phyloP scores from a whole-genome alignment of 2,113 vertebrate genomes.

The Oceanites oceanicus region DNA sequence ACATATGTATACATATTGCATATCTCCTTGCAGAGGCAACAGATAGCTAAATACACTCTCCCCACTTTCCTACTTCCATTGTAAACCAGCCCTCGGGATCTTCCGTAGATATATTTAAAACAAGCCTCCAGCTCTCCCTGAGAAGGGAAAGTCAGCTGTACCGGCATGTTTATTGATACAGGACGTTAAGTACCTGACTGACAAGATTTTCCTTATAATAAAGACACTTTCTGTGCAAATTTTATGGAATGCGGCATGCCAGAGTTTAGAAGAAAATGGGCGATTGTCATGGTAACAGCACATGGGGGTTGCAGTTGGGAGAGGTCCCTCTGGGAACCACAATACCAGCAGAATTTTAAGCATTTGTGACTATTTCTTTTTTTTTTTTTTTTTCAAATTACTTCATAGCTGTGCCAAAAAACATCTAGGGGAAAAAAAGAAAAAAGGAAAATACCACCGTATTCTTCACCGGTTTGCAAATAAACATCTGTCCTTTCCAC shows the following conservation, averaged over 20 bases:
- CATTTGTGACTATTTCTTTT: background rate
- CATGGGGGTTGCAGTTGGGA: slow-evolving; percentile 4
- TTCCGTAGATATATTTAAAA: background rate
- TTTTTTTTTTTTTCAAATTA: background rate
- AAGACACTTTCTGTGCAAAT: slow-evolving; percentile 17
- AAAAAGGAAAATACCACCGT: background rate
- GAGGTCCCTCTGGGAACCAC: background rate
- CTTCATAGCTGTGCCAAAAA: background rate
- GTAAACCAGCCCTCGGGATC: background rate
- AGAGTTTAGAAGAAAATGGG: slow-evolving; percentile 13
- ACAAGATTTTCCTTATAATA: slow-evolving; percentile 22
- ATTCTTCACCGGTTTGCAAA: background rate
- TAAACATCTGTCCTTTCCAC: background rate
- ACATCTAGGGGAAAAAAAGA: background rate
- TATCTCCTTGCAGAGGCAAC: background rate
- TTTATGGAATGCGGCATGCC: slow-evolving; percentile 2
- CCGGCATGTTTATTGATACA: slow-evolving; percentile 34
- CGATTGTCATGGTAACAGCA: background rate
- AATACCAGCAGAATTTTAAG: background rate
- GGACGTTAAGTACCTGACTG: slow-evolving; percentile 25
- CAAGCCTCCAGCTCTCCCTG: background rate
- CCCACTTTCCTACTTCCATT: background rate
- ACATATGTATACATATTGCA: rapidly evolving
- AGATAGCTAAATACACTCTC: background rate
- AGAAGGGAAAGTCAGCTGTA: background rate